Conservation (phyloP, 2,113 vertebrate species). For the Telmatochromis sp. region DNA sequence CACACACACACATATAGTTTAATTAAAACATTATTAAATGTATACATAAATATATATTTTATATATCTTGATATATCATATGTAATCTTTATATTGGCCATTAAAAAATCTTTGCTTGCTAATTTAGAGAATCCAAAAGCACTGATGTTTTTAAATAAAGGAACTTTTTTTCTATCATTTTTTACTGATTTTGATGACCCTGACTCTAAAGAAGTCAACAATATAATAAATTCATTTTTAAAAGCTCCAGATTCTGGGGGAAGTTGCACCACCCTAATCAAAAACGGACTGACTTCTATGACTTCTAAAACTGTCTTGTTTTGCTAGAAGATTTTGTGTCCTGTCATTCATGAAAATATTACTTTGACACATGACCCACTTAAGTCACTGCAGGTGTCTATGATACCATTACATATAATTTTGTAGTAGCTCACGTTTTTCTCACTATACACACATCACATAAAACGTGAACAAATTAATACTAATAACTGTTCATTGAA, state of each 20-base stretch:
- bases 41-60: neutral
- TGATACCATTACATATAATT: neutral
- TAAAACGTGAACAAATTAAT: neutral
- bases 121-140: neutral
- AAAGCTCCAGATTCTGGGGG: neutral
- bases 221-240: neutral
- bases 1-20: neutral
- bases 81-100: neutral
- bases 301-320: neutral
- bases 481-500: neutral
- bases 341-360: neutral
- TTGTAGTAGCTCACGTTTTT: neutral
- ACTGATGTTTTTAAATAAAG: neutral
- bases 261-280: neutral
- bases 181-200: neutral
- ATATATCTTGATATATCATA: neutral
- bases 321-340: neutral
- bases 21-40: neutral
- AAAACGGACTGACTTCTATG: neutral
- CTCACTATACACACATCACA: neutral
- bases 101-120: neutral
- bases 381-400: neutral
- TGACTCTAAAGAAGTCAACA: neutral
- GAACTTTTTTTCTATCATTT: neutral
- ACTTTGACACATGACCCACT: neutral